Base-by-base conservation (phyloP, 2,888 invertebrate species). In the Cepaea hortensis region DNA sequence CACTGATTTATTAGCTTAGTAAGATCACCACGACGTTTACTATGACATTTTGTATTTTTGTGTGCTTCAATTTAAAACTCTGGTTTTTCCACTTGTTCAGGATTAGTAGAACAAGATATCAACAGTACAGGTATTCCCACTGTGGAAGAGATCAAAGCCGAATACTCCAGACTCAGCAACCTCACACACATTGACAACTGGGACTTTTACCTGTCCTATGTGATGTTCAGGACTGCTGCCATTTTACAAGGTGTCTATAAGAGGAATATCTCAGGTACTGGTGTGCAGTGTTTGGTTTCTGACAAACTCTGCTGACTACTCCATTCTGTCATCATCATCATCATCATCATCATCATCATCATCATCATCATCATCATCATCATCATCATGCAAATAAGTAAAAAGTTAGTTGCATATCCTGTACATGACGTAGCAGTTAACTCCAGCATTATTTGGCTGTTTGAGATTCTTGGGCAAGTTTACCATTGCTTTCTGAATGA, bases 181-280 rank as follows among this genome's bases (percentile, higher is more conserved):
- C 81, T 91, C 7, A 87, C 89, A 9, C 72, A 75, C 9, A 88
- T 92, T 50, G 87, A 85, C 20, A 91, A 90, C 85, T 93, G 92
- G 92, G 87, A 91, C 55, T 93, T 93, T 90, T 95, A 95, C 89
- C 88, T 95, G 80, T 94, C 93, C 6, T 95, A 93, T 87, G 89
- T 91, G 23, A 91, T 90, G 86, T 95, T 93, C 90, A 90, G 94
- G 15, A 89, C 91, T 65, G 93, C 94, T 1, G 93, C 94, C 76
- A 94, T 95, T 65, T n/a, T 93, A 46, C 94, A 94, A 88, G 95
- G 95, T 20, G 93, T 94, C 20, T 94, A 94, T 89, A 94, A 93
- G 84, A 88, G 94, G 70, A 88, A 90, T 4, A 83, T 92, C 20
- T 88, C 90, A 84, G 94, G 94, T 91, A 85, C 3, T 18, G 13